Evolutionary conservation across 2,888 invertebrate genomes (phyloP).

Genomic region (Cheilosia scutellata): DNA sequence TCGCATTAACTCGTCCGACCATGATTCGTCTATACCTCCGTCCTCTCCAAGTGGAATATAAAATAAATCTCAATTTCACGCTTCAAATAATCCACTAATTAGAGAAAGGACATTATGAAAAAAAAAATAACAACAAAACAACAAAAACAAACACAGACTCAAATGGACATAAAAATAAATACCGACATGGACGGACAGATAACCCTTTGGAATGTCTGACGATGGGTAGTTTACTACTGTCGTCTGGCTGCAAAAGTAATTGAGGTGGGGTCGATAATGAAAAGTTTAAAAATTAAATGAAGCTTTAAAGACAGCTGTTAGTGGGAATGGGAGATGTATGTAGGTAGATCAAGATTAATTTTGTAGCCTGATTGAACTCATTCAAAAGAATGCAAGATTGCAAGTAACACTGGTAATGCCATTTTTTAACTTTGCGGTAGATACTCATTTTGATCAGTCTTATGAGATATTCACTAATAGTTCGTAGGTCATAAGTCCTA

Average conservation of each 20-base stretch:
- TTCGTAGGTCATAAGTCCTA: no score
- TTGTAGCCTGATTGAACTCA: no score
- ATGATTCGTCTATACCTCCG: background rate
- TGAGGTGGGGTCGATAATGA: background rate
- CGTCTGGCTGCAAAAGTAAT: background rate
- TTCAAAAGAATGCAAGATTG: no score
- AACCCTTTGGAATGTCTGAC: background rate
- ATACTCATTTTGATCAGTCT: no score
- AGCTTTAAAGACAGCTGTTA: no score
- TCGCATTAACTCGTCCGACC: background rate
- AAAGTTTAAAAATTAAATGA: background rate
- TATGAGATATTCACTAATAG: no score
- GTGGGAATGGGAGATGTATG: no score
- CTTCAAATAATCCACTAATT: constrained; percentile 71
- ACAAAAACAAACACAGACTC: background rate
- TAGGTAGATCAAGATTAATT: no score
- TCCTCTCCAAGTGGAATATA: constrained; percentile 41
- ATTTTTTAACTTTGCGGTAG: no score
- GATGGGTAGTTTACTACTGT: constrained; percentile 10
- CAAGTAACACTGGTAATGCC: no score
- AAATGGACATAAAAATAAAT: constrained; percentile 55
- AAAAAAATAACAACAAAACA: no score
- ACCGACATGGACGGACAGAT: constrained; percentile 14
- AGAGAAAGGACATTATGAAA: constrained; percentile 53
- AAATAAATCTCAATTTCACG: constrained; percentile 74